These are phyloP conservation scores for Alitta virens DNA, from an alignment of 2,888 invertebrate genomes.

Conservation along the genomic window DNA sequence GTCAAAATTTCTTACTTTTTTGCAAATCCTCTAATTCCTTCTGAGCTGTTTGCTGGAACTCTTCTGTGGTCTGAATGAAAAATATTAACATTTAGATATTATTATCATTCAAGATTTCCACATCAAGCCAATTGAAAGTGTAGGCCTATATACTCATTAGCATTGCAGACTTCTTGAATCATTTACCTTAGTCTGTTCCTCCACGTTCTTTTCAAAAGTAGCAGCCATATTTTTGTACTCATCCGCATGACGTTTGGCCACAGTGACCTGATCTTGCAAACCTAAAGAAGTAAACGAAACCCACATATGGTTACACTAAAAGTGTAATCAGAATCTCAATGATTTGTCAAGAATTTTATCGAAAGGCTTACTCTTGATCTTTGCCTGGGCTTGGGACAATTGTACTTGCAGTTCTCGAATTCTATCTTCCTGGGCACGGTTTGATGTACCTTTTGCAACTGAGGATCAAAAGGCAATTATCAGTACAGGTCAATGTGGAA, in stretches of 20 bases:
- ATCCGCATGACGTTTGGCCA: slow-evolving; percentile 73
- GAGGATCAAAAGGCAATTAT: not conserved
- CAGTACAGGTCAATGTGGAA: too few relatives aligned
- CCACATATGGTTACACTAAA: too few relatives aligned
- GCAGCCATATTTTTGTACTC: slow-evolving; percentile 84
- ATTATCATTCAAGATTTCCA: too few relatives aligned
- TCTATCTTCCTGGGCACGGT: slow-evolving; percentile 27
- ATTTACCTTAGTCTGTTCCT: slow-evolving; percentile 49
- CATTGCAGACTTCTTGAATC: too few relatives aligned
- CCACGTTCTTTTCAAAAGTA: slow-evolving; percentile 62
- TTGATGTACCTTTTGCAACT: not conserved
- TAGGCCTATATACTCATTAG: too few relatives aligned
- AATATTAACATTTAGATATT: not conserved
- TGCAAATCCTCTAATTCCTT: not conserved
- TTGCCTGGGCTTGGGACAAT: slow-evolving; percentile 38
- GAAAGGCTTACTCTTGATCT: slow-evolving; percentile 38
- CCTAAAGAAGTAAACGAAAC: slow-evolving; percentile 52
- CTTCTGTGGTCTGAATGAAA: not conserved
- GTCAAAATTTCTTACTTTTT: not conserved
- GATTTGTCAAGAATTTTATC: not conserved
- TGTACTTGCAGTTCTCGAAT: slow-evolving; percentile 42
- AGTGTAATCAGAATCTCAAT: too few relatives aligned
- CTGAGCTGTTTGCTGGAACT: not conserved
- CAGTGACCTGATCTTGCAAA: slow-evolving; percentile 70
- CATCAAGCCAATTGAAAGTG: too few relatives aligned